Base-by-base conservation (phyloP, 2,888 invertebrate genomes). In the Sarcophaga carnaria region DNA sequence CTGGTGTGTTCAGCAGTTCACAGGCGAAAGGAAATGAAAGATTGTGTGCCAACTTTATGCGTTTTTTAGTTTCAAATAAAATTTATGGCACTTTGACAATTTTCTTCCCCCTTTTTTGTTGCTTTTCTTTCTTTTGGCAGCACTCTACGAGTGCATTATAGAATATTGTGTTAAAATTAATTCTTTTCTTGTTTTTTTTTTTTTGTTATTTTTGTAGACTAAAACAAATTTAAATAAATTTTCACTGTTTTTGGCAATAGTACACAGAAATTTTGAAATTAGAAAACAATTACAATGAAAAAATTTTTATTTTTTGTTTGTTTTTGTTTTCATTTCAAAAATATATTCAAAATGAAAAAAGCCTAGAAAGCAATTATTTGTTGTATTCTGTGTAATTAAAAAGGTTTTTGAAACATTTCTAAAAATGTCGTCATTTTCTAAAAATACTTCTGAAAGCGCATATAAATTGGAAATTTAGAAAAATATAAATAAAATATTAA, bases 61-160 rank as follows among this genome's bases (percentile, higher is more conserved):
- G 77, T 81, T 84, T 81, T 84, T 77, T 85, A 75, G 12, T 81
- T 87, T 71, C 12, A 84, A 81, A 77, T 45, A 74, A 80, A 87
- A 87, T 81, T 85, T 85, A 87, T 87, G 84, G 84, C 84, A 87
- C 74, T 87, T 76, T 80, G 86, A 87, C 83, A 87, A 87, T 22
- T 77, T 71, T 62, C 54, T 17, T 54, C 54, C 54, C 37, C 8
- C 37, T 66, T 75, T 74, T 59, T 66, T 74, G 45, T 63, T 62
- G 27, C 14, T 62, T 69, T 27, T 74, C 22, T 59, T 77, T 72
- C 60, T 54, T 54, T 54, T 78, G 69, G 62, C 47, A 70, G n/a
- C 60, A 27, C 69, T 66, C 37, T 37, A 10, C 8, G 37, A 37
- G 37, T 63, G 63, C 45, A 17, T 47, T 60, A 37, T 37, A 54